These are phyloP conservation scores for Glaucidium brasilianum DNA, from an alignment of 2,113 vertebrate species.

Conservation along the genomic window DNA sequence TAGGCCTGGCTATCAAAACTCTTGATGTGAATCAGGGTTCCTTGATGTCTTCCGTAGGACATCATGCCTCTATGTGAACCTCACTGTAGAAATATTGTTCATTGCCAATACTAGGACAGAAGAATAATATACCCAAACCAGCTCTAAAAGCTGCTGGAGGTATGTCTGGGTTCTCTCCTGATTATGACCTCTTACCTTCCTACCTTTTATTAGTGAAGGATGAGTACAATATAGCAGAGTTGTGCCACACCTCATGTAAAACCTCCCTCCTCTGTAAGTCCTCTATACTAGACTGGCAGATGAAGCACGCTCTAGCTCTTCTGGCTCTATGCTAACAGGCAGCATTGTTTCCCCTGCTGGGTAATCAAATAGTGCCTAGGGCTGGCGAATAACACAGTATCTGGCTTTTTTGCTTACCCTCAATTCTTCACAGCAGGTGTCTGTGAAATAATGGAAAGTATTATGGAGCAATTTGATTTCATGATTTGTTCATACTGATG, in stretches of 20 bases:
- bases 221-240: not conserved
- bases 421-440: slow-evolving; percentile 26
- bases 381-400: not conserved
- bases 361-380: not conserved
- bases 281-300: not conserved
- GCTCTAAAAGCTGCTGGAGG: not conserved
- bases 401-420: not conserved
- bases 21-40: not conserved
- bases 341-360: not conserved
- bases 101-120: not conserved
- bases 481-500: slow-evolving; percentile 20
- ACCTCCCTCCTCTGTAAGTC: not conserved
- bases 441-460: slow-evolving; percentile 20
- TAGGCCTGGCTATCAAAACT: not conserved
- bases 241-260: not conserved
- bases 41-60: not conserved
- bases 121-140: not conserved
- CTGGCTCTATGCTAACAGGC: not conserved
- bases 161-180: not conserved
- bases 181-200: not conserved
- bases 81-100: not conserved
- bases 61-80: not conserved
- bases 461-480: slow-evolving; percentile 43
- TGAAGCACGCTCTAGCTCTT: not conserved
- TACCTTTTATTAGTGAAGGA: not conserved